Evolutionary conservation across 2,888 invertebrate genomes (phyloP).

Genomic region (Drosophila limbata): DNA sequence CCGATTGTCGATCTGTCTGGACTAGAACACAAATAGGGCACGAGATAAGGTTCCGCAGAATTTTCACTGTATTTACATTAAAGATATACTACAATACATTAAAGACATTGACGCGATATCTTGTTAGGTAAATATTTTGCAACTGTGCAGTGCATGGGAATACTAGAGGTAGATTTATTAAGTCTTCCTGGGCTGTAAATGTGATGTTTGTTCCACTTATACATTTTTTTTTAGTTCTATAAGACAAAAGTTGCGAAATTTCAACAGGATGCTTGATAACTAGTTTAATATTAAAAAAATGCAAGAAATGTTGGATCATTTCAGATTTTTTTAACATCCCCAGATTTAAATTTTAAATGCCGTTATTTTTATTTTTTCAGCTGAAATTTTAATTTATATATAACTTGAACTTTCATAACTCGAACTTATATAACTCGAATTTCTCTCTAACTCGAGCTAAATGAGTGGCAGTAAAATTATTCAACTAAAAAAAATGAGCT

Average conservation of each 20-base stretch:
- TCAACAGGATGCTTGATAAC: background rate
- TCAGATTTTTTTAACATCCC: too few relatives aligned
- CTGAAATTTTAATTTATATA: too few relatives aligned
- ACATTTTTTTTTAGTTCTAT: background rate
- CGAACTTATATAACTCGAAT: too few relatives aligned
- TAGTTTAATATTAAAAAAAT: background rate
- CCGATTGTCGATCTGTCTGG: background rate
- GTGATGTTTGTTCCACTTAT: background rate
- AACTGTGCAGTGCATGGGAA: background rate
- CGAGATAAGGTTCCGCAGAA: background rate
- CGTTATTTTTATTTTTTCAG: too few relatives aligned
- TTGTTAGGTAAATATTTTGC: background rate
- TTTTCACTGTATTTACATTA: background rate
- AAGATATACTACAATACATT: background rate
- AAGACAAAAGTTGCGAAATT: background rate
- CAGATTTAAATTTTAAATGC: too few relatives aligned
- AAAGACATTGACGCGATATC: background rate
- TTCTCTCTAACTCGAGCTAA: too few relatives aligned
- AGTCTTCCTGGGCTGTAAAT: background rate
- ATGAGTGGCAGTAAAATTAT: too few relatives aligned
- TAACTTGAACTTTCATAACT: too few relatives aligned
- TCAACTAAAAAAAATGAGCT: too few relatives aligned
- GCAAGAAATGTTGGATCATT: too few relatives aligned
- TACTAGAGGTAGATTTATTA: background rate
- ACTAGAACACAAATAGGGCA: background rate